Evolutionary conservation across 2,888 invertebrate genomes (phyloP).

Genomic region (Aromia moschata): DNA sequence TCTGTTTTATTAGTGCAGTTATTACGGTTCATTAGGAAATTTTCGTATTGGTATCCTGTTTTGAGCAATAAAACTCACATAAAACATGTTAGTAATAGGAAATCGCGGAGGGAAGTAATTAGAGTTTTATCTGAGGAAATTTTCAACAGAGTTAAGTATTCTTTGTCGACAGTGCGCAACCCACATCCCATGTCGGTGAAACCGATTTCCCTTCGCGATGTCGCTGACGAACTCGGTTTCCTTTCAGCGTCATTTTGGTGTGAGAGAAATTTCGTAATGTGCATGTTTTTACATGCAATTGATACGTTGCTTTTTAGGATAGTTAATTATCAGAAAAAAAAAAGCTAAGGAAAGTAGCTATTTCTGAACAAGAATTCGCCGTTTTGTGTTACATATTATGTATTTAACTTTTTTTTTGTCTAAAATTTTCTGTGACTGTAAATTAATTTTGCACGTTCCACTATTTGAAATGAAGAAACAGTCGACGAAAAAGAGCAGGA

Average conservation of each 20-base stretch:
- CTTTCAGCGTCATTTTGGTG: not conserved
- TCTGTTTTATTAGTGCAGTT: constrained; percentile 1
- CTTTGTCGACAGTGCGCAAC: not conserved
- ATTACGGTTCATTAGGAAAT: constrained; percentile 10
- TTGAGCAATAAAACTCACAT: constrained; percentile 9
- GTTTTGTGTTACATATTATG: too few species aligned
- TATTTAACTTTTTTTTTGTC: too few species aligned
- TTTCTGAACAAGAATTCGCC: too few species aligned
- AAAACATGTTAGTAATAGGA: constrained; percentile 19
- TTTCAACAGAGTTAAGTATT: constrained; percentile 5
- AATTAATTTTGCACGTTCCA: too few species aligned
- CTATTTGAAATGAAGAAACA: too few species aligned
- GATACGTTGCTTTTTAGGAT: too few species aligned
- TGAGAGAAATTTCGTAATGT: too few species aligned
- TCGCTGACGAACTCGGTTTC: not conserved
- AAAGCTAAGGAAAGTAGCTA: too few species aligned
- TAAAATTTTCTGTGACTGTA: too few species aligned
- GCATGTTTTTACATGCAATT: too few species aligned
- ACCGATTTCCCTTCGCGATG: constrained; percentile 3
- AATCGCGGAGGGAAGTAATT: constrained; percentile 17
- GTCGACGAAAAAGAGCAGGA: too few species aligned
- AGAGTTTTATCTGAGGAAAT: constrained; percentile 3
- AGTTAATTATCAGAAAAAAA: too few species aligned
- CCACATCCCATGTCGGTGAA: constrained; percentile 3
- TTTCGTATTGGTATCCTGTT: constrained; percentile 12